A percentile compares a stretch with the other conserved stretches of the same genome.
Evolutionary conservation across 2,113 vertebrate species (phyloP).

Genomic region (Camelus dromedarius): DNA sequence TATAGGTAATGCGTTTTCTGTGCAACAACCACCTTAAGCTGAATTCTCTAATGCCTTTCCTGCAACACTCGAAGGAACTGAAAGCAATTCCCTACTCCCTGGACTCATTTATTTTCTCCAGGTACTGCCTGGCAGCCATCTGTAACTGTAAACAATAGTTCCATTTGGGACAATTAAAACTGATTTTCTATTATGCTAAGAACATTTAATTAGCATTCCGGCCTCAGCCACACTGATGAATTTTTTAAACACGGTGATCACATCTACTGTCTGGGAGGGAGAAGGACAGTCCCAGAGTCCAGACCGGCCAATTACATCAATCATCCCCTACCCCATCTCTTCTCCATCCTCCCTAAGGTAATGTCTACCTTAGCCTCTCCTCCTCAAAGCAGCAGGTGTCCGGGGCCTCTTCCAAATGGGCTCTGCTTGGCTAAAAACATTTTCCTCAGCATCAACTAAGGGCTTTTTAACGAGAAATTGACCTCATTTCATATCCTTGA

Average conservation of each 20-base stretch:
- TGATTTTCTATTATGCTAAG: slow-evolving; percentile 81
- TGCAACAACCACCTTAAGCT: slow-evolving; percentile 18
- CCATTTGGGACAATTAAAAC: slow-evolving; percentile 80
- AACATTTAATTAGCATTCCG: slow-evolving; percentile 76
- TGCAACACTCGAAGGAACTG: slow-evolving; percentile 53
- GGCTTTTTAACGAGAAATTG: neutral
- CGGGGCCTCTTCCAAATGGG: no score
- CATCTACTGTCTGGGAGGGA: neutral
- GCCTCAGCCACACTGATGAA: slow-evolving; percentile 41
- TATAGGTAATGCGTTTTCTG: slow-evolving; percentile 56
- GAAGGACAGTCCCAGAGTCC: neutral
- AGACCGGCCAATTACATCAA: no score
- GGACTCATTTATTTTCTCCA: slow-evolving; percentile 75
- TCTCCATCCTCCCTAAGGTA: no score
- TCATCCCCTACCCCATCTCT: neutral
- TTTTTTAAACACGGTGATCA: slow-evolving; percentile 1
- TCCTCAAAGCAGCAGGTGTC: neutral
- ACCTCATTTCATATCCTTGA: neutral
- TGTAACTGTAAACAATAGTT: slow-evolving; percentile 80
- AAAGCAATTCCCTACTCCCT: slow-evolving; percentile 66
- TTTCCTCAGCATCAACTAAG: neutral
- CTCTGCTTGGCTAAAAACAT: neutral
- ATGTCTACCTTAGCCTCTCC: rapidly evolving
- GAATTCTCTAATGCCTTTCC: slow-evolving; percentile 43
- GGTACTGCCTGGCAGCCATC: slow-evolving; percentile 73